Base-by-base conservation (phyloP, 1,140 invertebrate species). In the Augochlora pura region DNA sequence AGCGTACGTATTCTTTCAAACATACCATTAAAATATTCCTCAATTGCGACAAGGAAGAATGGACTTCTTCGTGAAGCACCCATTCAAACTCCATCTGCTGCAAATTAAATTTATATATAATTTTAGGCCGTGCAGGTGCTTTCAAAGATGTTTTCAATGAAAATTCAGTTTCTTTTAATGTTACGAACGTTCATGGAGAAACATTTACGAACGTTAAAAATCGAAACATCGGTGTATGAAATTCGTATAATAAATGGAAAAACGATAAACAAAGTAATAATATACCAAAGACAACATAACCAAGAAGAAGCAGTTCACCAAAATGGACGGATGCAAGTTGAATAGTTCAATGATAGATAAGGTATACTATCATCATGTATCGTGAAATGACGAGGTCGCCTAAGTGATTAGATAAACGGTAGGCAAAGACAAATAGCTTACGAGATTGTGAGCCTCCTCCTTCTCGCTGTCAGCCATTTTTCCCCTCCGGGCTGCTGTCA, bases 1-100 rank as follows among this genome's bases (percentile, higher is more conserved):
- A 1, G 42, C 39, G n/a, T n/a, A 64, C 32, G 10, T 21, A 72
- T 67, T 46, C 57, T 78, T n/a, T 32, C 5, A 57, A 63, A 75
- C 64, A 62, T 94, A 98, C 97, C 88, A 97, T 95, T 87, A 98
- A 93, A 87, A 98, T 96, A 72, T 96, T 95, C 86, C 97, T 96
- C 32, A 98, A 94, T 90, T 98, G 96, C 86, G 96, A 95, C 87
- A 98, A 93, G 84, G 97, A 97, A 69, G 96, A 95, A 91, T 97
- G 97, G 76, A 98, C 97, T 93, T 98, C 97, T 91, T 97, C 95
- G 85, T 97, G 96, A 63, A 98, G 94, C 60, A 98, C 95, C 97
- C 97, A 98, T 93, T 98, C 97, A 91, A 98, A 98, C 94, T 98
- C 97, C 93, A 96, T 96, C 96, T 98, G 97, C 97, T 98, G 91